Conservation (phyloP, 64 coral and sea anemone species). For the Pachyseris speciosa region DNA sequence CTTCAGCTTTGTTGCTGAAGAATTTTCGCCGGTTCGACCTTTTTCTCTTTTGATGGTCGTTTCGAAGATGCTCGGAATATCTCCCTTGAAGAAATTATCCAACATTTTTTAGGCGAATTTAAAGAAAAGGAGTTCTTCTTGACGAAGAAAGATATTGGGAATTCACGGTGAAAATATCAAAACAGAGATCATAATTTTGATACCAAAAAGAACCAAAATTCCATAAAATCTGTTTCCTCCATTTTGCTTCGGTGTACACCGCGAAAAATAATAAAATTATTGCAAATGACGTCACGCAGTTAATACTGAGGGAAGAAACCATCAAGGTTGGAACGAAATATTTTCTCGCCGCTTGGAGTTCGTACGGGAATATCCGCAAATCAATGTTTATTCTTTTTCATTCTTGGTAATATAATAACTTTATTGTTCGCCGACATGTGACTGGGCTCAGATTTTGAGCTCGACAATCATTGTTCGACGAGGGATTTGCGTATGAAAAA, state of each 20-base stretch:
- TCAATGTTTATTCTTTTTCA: neutral
- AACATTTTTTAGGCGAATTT: conserved; percentile 43
- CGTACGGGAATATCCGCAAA: neutral
- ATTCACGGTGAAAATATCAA: neutral
- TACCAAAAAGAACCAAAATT: neutral
- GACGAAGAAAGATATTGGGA: neutral
- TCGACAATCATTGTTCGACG: conserved; percentile 13
- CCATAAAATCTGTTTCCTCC: neutral
- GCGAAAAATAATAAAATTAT: neutral
- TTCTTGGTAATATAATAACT: conserved; percentile 8
- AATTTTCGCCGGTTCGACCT: conserved; percentile 36
- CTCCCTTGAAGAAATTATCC: conserved; percentile 92
- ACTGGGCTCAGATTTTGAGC: neutral
- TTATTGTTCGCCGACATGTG: neutral
- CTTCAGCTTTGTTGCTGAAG: conserved; percentile 16
- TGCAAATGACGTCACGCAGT: conserved; percentile 7
- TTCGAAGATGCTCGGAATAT: conserved; percentile 93
- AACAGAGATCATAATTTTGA: neutral
- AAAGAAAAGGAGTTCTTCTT: neutral
- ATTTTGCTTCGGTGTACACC: conserved; percentile 10
- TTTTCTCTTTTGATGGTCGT: conserved; percentile 88
- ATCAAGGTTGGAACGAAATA: neutral
- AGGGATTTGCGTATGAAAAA: conserved; percentile 1
- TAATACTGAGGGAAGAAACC: neutral
- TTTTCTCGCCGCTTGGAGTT: neutral